Evolutionary conservation across 2,113 vertebrate genomes (phyloP).

Genomic region (Bufo bufo): DNA sequence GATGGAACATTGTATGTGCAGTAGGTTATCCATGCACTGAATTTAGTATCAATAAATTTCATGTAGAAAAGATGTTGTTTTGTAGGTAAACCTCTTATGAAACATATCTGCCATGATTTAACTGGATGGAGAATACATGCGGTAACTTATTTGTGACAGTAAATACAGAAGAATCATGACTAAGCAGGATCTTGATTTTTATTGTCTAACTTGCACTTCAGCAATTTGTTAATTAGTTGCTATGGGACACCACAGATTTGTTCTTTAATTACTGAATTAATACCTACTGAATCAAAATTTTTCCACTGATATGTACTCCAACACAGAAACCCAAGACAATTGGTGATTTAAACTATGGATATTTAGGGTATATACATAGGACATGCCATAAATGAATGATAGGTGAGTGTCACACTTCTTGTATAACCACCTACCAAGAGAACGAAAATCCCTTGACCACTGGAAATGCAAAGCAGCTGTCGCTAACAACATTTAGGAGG

Average conservation of each 20-base stretch:
- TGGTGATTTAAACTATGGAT: too few relatives aligned
- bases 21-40: neutral
- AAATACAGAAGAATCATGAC: neutral
- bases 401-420: too few relatives aligned
- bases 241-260: neutral
- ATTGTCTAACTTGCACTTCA: neutral
- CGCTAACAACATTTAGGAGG: too few relatives aligned
- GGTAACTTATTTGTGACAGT: neutral
- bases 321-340: neutral
- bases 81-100: neutral
- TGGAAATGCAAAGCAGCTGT: too few relatives aligned
- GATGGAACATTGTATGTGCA: too few relatives aligned
- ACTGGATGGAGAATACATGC: neutral
- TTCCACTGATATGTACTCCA: neutral
- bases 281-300: neutral
- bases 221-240: slow-evolving; percentile 8
- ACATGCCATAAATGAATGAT: too few relatives aligned
- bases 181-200: slow-evolving; percentile 10
- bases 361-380: too few relatives aligned
- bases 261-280: neutral
- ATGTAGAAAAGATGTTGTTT: neutral
- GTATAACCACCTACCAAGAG: too few relatives aligned
- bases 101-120: neutral
- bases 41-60: neutral
- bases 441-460: too few relatives aligned